These are phyloP conservation scores for Dendrolimus kikuchii DNA, from an alignment of 1,140 invertebrate genomes.

Conservation along the genomic window DNA sequence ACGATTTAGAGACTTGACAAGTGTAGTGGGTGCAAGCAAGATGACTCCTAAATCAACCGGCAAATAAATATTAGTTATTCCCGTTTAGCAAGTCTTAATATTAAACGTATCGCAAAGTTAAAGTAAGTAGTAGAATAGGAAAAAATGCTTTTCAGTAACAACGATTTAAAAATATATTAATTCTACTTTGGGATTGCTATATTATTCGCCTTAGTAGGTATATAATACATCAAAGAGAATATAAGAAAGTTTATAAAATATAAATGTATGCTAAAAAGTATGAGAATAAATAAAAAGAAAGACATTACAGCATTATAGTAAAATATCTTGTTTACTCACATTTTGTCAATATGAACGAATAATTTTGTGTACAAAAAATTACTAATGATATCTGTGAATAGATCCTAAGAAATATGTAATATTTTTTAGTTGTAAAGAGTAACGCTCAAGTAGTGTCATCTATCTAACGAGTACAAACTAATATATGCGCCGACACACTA, in stretches of 20 bases:
- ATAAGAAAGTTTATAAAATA: neutral
- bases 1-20: neutral
- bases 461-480: neutral
- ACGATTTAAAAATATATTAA: too few relatives aligned
- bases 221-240: too few relatives aligned
- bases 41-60: conserved; percentile 2
- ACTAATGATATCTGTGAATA: too few relatives aligned
- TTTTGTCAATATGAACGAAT: too few relatives aligned
- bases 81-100: neutral
- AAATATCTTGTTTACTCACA: too few relatives aligned
- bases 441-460: too few relatives aligned
- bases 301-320: too few relatives aligned
- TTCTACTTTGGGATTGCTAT: too few relatives aligned
- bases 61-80: neutral
- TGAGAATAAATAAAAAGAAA: neutral
- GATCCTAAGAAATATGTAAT: neutral
- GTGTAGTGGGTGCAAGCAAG: conserved; percentile 7
- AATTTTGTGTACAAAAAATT: too few relatives aligned
- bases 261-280: neutral
- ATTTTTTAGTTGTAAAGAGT: neutral
- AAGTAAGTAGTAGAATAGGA: too few relatives aligned
- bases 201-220: too few relatives aligned
- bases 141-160: too few relatives aligned
- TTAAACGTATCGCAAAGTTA: neutral
- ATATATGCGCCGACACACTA: neutral